A percentile compares a stretch with the other conserved stretches of the same genome.
Conservation (phyloP, 2,113 vertebrate species). For the Cairina moschata region DNA sequence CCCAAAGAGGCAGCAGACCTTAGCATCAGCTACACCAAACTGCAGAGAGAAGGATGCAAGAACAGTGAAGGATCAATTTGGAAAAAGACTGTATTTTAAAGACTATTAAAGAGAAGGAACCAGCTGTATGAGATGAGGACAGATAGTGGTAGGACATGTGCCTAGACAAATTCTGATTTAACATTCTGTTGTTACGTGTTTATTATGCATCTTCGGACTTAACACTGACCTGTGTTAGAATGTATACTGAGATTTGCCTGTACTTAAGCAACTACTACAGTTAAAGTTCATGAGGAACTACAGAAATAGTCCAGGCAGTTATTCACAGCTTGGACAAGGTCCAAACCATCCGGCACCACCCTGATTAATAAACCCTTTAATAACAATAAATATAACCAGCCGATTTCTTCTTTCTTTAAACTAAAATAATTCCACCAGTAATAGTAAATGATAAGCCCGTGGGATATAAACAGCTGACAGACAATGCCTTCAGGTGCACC, state of each 20-base stretch:
- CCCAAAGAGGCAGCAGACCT: neutral
- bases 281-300: neutral
- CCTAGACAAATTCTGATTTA: neutral
- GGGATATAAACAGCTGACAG: neutral
- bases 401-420: neutral
- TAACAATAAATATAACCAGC: neutral
- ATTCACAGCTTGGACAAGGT: neutral
- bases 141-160: neutral
- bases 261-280: neutral
- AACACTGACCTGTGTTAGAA: neutral
- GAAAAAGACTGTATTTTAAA: neutral
- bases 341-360: neutral
- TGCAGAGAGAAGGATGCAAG: neutral
- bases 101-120: neutral
- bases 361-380: neutral
- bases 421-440: neutral
- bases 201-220: neutral
- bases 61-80: neutral
- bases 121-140: neutral
- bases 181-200: neutral
- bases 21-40: neutral
- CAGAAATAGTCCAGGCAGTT: neutral
- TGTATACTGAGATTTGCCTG: neutral
- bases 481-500: neutral
- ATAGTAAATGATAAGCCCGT: neutral